Percentiles rank a stretch among this genome's conserved stretches.
These are phyloP conservation scores for Lacerta bilineata DNA, from an alignment of 2,797 vertebrate species.

Conservation along the genomic window DNA sequence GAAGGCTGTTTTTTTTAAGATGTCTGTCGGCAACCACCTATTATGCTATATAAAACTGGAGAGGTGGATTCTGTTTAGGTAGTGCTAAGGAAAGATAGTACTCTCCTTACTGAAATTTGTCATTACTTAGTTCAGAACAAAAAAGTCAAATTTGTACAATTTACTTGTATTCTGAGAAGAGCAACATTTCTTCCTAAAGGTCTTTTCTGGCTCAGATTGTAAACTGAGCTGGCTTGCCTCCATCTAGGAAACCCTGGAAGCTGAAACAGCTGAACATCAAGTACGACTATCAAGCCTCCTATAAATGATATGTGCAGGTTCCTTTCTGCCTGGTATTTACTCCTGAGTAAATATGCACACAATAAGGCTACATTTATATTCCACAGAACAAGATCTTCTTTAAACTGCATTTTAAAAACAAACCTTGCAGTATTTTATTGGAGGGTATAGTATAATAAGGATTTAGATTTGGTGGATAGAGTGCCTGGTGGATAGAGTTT, in stretches of 20 bases:
- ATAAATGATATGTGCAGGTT: not conserved
- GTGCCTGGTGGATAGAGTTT: no score
- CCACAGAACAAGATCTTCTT: constrained; percentile 14
- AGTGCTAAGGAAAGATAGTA: not conserved
- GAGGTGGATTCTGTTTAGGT: not conserved
- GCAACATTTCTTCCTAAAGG: not conserved
- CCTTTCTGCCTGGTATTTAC: not conserved
- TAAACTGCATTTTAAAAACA: not conserved
- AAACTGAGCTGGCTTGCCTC: not conserved
- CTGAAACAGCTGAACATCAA: not conserved
- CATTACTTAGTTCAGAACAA: not conserved
- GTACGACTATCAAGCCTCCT: not conserved
- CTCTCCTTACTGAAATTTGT: no score
- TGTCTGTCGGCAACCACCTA: no score
- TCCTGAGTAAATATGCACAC: not conserved
- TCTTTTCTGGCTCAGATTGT: not conserved
- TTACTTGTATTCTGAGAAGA: not conserved
- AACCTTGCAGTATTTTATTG: not conserved
- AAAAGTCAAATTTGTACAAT: not conserved
- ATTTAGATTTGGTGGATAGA: no score
- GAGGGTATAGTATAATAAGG: not conserved
- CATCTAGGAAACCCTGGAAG: not conserved
- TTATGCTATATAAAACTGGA: not conserved
- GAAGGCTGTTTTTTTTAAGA: no score
- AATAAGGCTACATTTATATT: not conserved